Evolutionary conservation across 2,797 vertebrate genomes (phyloP), one percentile per base, ranked within the genome.

Genomic region (Melanotaenia parkinsoni): DNA sequence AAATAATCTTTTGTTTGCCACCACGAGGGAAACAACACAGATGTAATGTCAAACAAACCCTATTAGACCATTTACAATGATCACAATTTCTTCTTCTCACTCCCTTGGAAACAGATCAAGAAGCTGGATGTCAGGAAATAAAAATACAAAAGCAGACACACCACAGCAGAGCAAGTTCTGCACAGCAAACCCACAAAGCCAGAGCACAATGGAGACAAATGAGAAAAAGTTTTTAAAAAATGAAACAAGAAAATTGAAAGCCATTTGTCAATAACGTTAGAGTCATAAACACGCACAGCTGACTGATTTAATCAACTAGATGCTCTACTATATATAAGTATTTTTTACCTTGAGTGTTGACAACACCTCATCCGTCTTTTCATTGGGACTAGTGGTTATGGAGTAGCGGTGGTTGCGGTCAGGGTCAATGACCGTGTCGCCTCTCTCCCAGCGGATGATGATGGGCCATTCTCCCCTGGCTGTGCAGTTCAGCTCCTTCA

Each of bases 361-460:
- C 93, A 99, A 92, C 75, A 99, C 98, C 91, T 99, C 98, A 3
- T 99, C 98, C 0, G 96, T 97, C 6, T 96, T 98, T 94, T 99
- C 98, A 83, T 97, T 99, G 88, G 97, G 98, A 90, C 96, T 92
- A 70, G 97, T 99, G 89, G 96, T 91, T 74, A 99, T 99, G 89
- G 98, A 94, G 20, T 99, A 99, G 35, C 98, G 95, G 86, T 96
- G 93, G 92, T 97, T 97, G 32, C 98, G 96, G 92, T 98, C 97
- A 0, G 98, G 97, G 91, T 99, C 98, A 24, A 99, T 99, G 87
- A 99, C 98, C 0, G 97, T 99, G 94, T 99, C 98, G 0, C 97
- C 98, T 68, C 97, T 96, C 90, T 99, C 98, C 98, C 98, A 99
- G 91, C 98, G 98, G 87, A 99, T 99, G 88, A 99, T 99, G 93